Evolutionary conservation across 2,113 vertebrate genomes (phyloP).

Genomic region (Rhadina sibilatrix): DNA sequence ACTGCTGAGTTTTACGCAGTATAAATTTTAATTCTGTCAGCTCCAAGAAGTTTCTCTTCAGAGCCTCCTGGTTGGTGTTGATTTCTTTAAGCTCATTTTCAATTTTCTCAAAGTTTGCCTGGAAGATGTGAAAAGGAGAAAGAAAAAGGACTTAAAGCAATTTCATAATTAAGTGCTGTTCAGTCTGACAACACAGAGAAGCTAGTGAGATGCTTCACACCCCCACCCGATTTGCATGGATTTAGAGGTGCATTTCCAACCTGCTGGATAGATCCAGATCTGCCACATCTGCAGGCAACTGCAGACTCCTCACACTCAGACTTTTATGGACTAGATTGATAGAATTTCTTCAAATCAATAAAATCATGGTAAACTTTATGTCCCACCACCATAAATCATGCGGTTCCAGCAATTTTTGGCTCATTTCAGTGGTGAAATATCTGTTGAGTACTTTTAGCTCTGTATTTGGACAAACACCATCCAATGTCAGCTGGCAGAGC

Average conservation of each 20-base stretch:
- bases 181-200: neutral
- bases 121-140: neutral
- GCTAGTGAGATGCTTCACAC: neutral
- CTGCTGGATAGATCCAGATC: too few relatives aligned
- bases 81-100: conserved; percentile 98
- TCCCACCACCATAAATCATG: neutral
- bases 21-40: conserved; percentile 98
- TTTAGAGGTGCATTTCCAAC: neutral
- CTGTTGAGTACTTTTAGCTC: neutral
- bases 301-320: neutral
- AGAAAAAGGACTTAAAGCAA: neutral
- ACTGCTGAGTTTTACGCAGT: conserved; percentile 96
- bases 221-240: fast-evolving
- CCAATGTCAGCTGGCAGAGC: neutral
- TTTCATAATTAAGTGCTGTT: neutral
- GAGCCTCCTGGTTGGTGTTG: conserved; percentile 97
- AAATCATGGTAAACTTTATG: fast-evolving
- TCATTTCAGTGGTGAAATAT: neutral
- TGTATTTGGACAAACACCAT: neutral
- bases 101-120: conserved; percentile 99
- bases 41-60: conserved; percentile 98
- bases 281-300: neutral
- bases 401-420: neutral
- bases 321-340: neutral
- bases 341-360: neutral